phyloP scores from a whole-genome alignment of 2,888 invertebrate species.

The Netelia virgata region DNA sequence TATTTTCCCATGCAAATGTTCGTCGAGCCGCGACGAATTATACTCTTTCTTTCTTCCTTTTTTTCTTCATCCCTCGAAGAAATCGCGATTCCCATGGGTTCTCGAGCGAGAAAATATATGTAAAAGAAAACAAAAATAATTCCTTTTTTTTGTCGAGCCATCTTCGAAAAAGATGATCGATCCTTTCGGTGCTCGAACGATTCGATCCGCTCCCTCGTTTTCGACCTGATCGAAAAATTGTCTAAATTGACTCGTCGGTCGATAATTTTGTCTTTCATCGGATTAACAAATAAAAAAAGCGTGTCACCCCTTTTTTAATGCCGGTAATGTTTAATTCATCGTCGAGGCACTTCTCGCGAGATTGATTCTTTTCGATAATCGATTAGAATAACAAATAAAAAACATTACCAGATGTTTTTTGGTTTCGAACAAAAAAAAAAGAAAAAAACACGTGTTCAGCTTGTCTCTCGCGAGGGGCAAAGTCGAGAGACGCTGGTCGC shows the following conservation, averaged over 20 bases:
- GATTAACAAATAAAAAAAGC: neutral
- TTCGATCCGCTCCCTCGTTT: neutral
- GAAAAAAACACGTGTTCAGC: constrained; percentile 28
- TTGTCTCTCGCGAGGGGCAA: neutral
- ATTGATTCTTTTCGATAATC: constrained; percentile 9
- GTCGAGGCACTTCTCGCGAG: too few species aligned
- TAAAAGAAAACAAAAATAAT: constrained; percentile 20
- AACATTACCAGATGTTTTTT: neutral
- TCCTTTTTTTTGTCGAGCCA: neutral
- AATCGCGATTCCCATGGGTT: constrained; percentile 45
- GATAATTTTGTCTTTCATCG: neutral
- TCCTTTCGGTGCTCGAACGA: constrained; percentile 10
- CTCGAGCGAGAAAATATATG: constrained; percentile 2
- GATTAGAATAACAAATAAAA: neutral
- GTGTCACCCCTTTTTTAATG: neutral
- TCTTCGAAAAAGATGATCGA: constrained; percentile 24
- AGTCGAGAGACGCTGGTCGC: neutral
- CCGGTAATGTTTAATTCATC: neutral
- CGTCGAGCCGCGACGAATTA: constrained; percentile 45
- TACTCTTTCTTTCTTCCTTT: neutral
- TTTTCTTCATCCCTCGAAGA: constrained; percentile 20
- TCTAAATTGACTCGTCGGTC: neutral
- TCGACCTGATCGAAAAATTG: too few species aligned
- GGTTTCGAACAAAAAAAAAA: neutral
- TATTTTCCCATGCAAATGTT: constrained; percentile 53